Base-by-base conservation (phyloP, 2,888 invertebrate species). In the Cryptus armator region DNA sequence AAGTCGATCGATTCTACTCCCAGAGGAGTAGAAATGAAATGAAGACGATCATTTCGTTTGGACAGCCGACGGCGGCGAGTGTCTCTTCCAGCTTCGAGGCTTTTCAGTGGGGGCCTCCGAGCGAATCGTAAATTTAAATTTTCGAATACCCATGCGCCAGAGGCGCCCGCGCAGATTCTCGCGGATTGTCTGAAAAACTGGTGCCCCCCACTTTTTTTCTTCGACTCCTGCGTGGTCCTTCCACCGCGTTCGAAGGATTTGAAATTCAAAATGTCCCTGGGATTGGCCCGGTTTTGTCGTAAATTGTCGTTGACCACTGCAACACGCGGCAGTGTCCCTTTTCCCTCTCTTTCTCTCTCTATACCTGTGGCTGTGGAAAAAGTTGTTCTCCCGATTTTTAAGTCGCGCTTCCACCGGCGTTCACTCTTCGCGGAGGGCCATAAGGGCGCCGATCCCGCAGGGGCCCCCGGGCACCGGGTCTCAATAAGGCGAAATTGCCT, bases 201-300 rank as follows among this genome's bases (percentile, higher is more conserved):
- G 84, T 56, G 82, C 48, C 67, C 56, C 16, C 74, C 76, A 16
- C 46, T 37, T 43, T 37, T 46, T 56, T 75, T 64, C 19, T 32
- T 37, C 6, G 5, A 7, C 53, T 53, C 59, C 44, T 16, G 12
- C 5, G 5, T 14, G 48, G 14, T 48, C 46, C 29, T 59, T 19
- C 62, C 2, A 46, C 16, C 29, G 64, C 32, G 66, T 70, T 48
- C 48, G 44, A 56, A 14, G 72, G 67, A 88, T 91, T 90, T 91
- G 89, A 90, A 91, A 90, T 91, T 91, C 90, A 90, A 88, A 89
- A 89, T 79, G 87, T 72, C 81, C 78, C 80, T 75, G 84, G 86
- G 87, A 90, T 91, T 90, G 90, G 83, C 88, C 88, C 79, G 90
- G 88, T 91, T 90, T 91, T 89, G 89, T 90, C 90, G 90, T 90